Evolutionary conservation across 2,113 vertebrate genomes (phyloP), one percentile per base, ranked within the genome.

Genomic region (Geococcyx californianus): DNA sequence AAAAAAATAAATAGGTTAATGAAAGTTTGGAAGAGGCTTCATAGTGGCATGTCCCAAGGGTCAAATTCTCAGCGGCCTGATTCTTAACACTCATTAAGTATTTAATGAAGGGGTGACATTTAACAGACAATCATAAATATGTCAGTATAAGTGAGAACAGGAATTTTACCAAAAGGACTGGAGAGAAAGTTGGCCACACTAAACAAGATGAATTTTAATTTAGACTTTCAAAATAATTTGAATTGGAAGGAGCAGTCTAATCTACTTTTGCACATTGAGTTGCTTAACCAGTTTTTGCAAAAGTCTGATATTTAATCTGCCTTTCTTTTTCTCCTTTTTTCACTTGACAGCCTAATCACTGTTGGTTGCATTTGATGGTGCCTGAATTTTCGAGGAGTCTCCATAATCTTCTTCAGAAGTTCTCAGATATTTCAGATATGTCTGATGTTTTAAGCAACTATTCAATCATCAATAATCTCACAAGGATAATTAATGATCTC

Each of bases 311-410:
- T 87, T 94, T 96, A 91, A 94, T 82, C 59, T 91, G 49, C 28
- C 26, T 90, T 38, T 96, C 36, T 96, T 62, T 86, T 62, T 95
- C 59, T 92, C 59, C 92, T 94, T 97, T 89, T 92, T 58, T 92
- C 42, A 62, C 54, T 31, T 97, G 95, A 74, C 94, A 98, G 98
- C 98, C 98, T 93, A 97, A 97, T 94, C 97, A 98, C 74, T 98
- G 98, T 96, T 98, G 98, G 98, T 95, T 98, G 90, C 97, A 95
- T 72, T 92, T 98, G 92, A 98, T 98, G 98, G 98, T 98, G 63
- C 90, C 87, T 93, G 98, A 98, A 60, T 94, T 98, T 96, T 97
- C 98, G 92, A 93, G 20, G 51, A 98, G 98, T 85, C 95, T 98
- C 73, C 97, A 95, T 94, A 97, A 88, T 84, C 98, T 98, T 88